phyloP scores from a whole-genome alignment of 2,113 vertebrate genomes.

The Telmatochromis sp. region DNA sequence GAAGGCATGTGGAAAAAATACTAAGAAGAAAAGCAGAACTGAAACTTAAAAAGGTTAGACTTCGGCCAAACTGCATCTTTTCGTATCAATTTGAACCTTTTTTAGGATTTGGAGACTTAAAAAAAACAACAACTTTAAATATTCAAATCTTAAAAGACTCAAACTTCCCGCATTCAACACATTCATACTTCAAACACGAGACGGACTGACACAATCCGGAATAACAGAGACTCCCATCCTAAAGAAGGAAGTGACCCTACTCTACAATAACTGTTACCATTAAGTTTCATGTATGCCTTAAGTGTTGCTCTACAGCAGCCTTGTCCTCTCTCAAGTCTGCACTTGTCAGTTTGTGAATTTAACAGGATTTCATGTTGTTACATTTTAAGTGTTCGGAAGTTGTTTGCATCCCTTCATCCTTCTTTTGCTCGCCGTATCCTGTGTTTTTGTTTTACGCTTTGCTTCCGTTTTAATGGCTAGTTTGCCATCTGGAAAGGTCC shows the following conservation, averaged over 20 bases:
- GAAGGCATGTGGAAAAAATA: neutral
- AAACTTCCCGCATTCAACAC: neutral
- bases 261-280: neutral
- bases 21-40: neutral
- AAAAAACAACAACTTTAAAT: fast-evolving
- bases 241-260: fast-evolving
- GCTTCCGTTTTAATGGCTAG: neutral
- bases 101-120: neutral
- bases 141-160: neutral
- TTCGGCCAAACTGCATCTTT: neutral
- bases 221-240: neutral
- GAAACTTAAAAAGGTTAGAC: neutral
- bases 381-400: neutral
- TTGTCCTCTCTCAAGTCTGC: no score
- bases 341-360: neutral
- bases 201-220: neutral
- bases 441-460: neutral
- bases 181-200: neutral
- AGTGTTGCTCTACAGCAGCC: neutral
- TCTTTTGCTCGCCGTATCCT: fast-evolving
- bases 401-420: neutral
- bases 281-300: neutral
- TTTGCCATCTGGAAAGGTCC: neutral
- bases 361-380: no score
- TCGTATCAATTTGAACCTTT: neutral